Base-by-base conservation (phyloP, 2,888 invertebrate species). In the Tetropium fuscum region DNA sequence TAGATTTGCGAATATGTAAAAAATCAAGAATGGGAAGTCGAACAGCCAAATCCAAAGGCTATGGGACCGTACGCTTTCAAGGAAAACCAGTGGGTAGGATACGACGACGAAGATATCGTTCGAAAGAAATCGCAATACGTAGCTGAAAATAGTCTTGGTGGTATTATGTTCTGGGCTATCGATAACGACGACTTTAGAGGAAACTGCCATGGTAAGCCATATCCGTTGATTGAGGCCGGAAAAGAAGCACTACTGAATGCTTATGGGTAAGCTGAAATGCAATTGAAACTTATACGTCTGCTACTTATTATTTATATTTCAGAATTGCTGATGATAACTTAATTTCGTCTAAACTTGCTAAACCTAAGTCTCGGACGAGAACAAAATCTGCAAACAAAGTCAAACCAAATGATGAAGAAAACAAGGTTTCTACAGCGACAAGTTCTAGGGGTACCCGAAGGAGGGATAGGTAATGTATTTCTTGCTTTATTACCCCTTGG, bases 131-230 rank as follows among this genome's bases (percentile, higher is more conserved):
- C 93, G 0, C 88, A 90, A 72, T 96, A 94, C 76, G 95, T 94
- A 0, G 91, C 90, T 22, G 90, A 94, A 60, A 90, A 92, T 67
- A 88, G 89, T 49, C 85, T 96, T 16, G 96, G 96, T 71, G 96
- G 96, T 75, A 93, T 94, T 45, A 94, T 94, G 94, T 93, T 93
- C 82, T 94, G 94, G 94, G 93, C 95, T 0, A 92, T 97, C 70
- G 96, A 96, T 82, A 96, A 95, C 78, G 96, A 97, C 66, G 96
- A 97, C 77, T 97, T 96, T 85, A 87, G 95, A 41, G 96, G 96
- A n/a, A 87, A 87, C 25, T 96, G 96, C 77, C 92, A 92, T 67
- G 91, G 88, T 18, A 90, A 91, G 76, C 91, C 94, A 0, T 96
- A 95, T 83, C 96, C 96, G 0, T 83, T 97, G 43, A 95, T 96